A percentile compares a stretch with the other conserved stretches of the same genome.
These are phyloP conservation scores for Drosophila santomea DNA, from an alignment of 1,140 invertebrate genomes.

Conservation along the genomic window DNA sequence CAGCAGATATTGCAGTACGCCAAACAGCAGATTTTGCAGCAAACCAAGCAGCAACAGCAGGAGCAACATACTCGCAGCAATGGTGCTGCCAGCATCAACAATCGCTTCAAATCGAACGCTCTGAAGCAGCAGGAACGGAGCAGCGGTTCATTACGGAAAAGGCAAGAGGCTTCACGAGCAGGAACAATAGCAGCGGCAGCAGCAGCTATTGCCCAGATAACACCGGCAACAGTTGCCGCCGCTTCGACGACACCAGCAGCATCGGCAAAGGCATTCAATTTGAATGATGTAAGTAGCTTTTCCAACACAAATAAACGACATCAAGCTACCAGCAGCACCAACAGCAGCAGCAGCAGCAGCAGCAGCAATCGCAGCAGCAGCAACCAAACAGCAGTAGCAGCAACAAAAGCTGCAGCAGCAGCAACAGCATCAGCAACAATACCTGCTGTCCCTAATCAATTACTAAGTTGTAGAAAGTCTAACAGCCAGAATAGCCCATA, in stretches of 20 bases:
- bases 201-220: slow-evolving; percentile 26
- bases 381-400: slow-evolving; percentile 13
- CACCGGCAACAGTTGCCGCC: slow-evolving; percentile 8
- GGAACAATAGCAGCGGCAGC: slow-evolving; percentile 25
- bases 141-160: slow-evolving; percentile 3
- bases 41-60: slow-evolving; percentile 12
- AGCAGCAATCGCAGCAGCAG: slow-evolving; percentile 24
- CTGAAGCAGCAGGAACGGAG: slow-evolving; percentile 40
- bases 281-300: slow-evolving; percentile 81
- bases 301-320: slow-evolving; percentile 71
- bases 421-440: slow-evolving; percentile 14
- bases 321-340: slow-evolving; percentile 63
- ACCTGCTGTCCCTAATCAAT: slow-evolving; percentile 37
- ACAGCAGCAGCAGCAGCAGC: slow-evolving; percentile 52
- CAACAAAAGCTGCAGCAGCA: slow-evolving; percentile 18
- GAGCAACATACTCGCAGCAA: slow-evolving; percentile 34
- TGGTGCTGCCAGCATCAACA: slow-evolving; percentile 32
- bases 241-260: slow-evolving; percentile 2
- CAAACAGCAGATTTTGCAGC: slow-evolving; percentile 8
- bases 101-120: slow-evolving; percentile 47
- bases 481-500: slow-evolving; percentile 42
- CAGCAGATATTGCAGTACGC: slow-evolving; percentile 10
- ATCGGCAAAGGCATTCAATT: slow-evolving; percentile 66
- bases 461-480: slow-evolving; percentile 44
- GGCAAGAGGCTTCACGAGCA: slow-evolving; percentile 3